These are phyloP conservation scores for Planiliza haematocheilus DNA, from an alignment of 2,113 vertebrate species.

Conservation along the genomic window DNA sequence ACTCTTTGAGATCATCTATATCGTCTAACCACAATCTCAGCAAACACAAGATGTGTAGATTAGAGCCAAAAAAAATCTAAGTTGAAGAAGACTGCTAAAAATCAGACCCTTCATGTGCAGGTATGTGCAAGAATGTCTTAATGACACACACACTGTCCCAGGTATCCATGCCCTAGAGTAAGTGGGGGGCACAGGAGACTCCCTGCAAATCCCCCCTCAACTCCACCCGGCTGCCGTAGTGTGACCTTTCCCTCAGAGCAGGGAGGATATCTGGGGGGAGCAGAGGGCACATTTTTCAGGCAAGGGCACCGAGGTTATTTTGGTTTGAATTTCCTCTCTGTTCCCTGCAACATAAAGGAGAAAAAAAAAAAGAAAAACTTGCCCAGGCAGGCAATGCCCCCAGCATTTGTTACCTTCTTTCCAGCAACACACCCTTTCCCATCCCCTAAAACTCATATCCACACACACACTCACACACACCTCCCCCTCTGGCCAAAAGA, in stretches of 20 bases:
- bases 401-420: conserved; percentile 65
- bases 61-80: not conserved
- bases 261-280: conserved; percentile 67
- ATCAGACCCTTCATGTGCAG: not conserved
- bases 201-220: conserved; percentile 30
- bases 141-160: conserved; percentile 16
- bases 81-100: conserved; percentile 1
- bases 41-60: not conserved
- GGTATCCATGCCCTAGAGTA: conserved; percentile 41
- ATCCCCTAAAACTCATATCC: conserved; percentile 40
- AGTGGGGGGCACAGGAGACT: conserved; percentile 20
- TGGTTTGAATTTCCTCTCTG: conserved; percentile 79
- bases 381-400: conserved; percentile 73
- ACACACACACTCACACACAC: conserved; percentile 39
- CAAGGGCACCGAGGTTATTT: conserved; percentile 78
- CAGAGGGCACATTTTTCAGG: conserved; percentile 68
- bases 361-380: conserved; percentile 28
- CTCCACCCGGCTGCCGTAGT: conserved; percentile 44
- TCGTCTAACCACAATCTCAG: conserved; percentile 1
- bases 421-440: conserved; percentile 60
- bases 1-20: not conserved
- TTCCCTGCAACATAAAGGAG: conserved; percentile 72
- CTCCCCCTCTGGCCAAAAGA: conserved; percentile 65
- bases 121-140: not conserved
- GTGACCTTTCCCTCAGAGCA: conserved; percentile 76